Percentiles rank a stretch among this genome's conserved stretches.
These are phyloP conservation scores for Calephelis virginiensis DNA, from an alignment of 1,140 invertebrate species.

Conservation along the genomic window DNA sequence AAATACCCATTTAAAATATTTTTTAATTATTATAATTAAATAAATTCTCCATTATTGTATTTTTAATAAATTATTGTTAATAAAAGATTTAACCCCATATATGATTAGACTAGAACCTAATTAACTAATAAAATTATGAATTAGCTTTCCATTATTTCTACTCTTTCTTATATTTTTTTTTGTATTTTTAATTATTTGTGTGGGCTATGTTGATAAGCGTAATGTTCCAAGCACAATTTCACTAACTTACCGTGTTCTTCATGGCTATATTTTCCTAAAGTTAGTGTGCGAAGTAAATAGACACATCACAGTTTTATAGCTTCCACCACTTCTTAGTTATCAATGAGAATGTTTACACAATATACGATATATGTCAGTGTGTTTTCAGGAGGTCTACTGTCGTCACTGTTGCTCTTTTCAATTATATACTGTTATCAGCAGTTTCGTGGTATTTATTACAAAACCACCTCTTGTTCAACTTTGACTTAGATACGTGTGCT, in stretches of 20 bases:
- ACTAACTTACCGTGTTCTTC: constrained; percentile 65
- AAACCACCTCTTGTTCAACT: neutral
- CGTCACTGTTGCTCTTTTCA: constrained; percentile 15
- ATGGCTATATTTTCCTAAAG: constrained; percentile 47
- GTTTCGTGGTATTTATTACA: neutral
- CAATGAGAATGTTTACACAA: constrained; percentile 33
- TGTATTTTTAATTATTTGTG: no score
- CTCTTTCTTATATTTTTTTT: no score
- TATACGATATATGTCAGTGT: constrained; percentile 20
- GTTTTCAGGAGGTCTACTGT: constrained; percentile 17
- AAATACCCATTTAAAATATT: no score
- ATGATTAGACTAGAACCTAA: no score
- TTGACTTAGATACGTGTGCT: no score
- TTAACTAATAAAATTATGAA: no score
- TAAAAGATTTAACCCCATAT: no score
- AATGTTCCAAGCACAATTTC: constrained; percentile 10
- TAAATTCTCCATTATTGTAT: no score
- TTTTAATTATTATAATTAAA: no score
- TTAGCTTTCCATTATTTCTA: no score
- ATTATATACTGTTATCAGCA: constrained; percentile 10
- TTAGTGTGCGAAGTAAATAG: constrained; percentile 47
- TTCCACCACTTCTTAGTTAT: constrained; percentile 48
- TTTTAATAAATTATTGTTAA: no score
- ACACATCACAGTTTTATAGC: constrained; percentile 49
- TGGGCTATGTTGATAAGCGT: constrained; percentile 7